Evolutionary conservation across 2,113 vertebrate genomes (phyloP).

Genomic region (Myanophis thanlyinensis): DNA sequence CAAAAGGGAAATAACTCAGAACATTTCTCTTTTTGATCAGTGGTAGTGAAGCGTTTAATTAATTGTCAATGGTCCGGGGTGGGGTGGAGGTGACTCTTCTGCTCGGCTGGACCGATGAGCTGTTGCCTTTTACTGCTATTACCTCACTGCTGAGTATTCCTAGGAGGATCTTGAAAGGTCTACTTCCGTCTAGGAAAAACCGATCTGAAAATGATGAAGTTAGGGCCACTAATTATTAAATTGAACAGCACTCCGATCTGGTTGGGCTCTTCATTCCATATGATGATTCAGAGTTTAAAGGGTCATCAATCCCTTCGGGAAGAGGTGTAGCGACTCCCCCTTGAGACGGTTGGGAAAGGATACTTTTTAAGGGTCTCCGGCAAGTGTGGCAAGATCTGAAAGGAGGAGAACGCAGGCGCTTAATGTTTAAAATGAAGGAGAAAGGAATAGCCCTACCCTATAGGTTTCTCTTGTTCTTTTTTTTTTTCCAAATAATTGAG

Average conservation of each 20-base stretch:
- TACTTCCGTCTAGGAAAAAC: slow-evolving; percentile 38
- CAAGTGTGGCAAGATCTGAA: neutral
- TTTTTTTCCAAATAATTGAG: neutral
- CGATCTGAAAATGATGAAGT: slow-evolving; percentile 67
- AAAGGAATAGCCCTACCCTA: neutral
- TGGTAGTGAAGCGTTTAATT: neutral
- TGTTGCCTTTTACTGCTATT: slow-evolving; percentile 7
- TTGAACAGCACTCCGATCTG: slow-evolving; percentile 61
- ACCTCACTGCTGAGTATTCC: neutral
- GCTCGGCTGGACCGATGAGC: slow-evolving; percentile 21
- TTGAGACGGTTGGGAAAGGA: slow-evolving; percentile 3
- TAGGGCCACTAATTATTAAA: slow-evolving; percentile 67
- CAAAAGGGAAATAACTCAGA: neutral
- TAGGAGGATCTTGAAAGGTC: slow-evolving; percentile 32
- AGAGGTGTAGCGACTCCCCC: slow-evolving; percentile 10
- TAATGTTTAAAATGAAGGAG: neutral
- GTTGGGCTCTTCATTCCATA: slow-evolving; percentile 58
- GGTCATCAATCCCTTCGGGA: slow-evolving; percentile 55
- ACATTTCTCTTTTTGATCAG: no score
- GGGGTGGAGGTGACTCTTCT: neutral
- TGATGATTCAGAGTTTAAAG: slow-evolving; percentile 60
- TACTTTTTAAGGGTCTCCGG: neutral
- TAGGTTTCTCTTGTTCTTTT: neutral
- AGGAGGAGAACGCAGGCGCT: neutral
- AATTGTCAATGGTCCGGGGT: neutral